A percentile compares a stretch with the other conserved stretches of the same genome.
Conservation (phyloP, 2,113 vertebrate species). For the Leptobrachium leishanense region DNA sequence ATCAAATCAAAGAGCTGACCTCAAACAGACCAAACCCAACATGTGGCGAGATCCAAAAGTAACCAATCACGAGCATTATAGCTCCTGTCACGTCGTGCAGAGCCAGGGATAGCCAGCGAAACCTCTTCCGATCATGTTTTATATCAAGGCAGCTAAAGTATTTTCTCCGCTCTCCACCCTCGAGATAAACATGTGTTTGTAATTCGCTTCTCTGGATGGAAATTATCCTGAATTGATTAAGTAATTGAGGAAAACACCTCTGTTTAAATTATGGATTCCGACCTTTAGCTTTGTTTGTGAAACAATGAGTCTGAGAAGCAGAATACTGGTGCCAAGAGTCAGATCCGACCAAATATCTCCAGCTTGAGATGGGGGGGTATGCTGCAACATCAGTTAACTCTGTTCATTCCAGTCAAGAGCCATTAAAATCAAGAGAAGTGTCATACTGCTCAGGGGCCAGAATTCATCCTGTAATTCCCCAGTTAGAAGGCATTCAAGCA, state of each 20-base stretch:
- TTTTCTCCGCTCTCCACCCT: background rate
- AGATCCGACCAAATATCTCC: too few species aligned
- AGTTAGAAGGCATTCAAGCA: too few species aligned
- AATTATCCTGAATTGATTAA: conserved; percentile 9
- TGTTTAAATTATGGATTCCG: conserved; percentile 10
- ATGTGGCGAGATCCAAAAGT: conserved; percentile 40
- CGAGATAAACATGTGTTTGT: conserved; percentile 32
- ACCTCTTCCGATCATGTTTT: conserved; percentile 20
- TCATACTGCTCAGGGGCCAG: too few species aligned
- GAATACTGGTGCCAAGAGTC: background rate
- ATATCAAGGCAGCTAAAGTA: conserved; percentile 8
- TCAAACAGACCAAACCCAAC: conserved; percentile 26
- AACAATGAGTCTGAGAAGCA: background rate
- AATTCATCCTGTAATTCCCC: too few species aligned
- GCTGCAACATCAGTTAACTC: too few species aligned
- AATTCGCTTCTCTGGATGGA: conserved; percentile 10
- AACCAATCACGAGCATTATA: conserved; percentile 14
- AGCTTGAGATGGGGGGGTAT: too few species aligned
- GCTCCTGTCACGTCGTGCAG: background rate
- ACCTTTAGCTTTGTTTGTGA: background rate
- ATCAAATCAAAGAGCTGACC: conserved; percentile 26
- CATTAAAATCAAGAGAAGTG: too few species aligned
- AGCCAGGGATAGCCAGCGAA: background rate
- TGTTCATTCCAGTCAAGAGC: too few species aligned
- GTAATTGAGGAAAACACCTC: conserved; percentile 23